These are phyloP conservation scores for Atlantisia rogersi DNA, from an alignment of 2,113 vertebrate genomes.

Conservation along the genomic window DNA sequence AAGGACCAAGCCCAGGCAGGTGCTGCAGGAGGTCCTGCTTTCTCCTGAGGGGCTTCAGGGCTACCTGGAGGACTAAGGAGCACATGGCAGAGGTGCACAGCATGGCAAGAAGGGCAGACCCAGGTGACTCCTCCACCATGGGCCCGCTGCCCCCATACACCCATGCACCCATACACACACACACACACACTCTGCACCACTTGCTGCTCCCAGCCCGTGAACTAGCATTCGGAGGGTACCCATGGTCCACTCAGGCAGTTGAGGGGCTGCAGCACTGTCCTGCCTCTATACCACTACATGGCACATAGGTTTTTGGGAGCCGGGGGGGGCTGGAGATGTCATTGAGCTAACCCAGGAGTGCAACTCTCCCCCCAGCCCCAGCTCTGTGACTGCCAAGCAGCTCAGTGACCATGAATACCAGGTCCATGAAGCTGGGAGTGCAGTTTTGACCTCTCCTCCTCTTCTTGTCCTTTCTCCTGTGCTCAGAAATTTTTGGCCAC, in stretches of 20 bases:
- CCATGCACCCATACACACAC: rapidly evolving
- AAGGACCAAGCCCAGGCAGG: background rate
- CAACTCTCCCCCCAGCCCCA: background rate
- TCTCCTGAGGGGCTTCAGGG: background rate
- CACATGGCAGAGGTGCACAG: background rate
- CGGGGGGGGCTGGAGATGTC: background rate
- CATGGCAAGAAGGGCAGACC: background rate
- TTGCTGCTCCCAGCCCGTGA: rapidly evolving
- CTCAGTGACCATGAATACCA: background rate
- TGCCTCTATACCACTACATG: background rate
- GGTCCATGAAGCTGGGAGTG: background rate
- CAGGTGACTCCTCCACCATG: background rate
- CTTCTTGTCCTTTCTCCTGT: background rate
- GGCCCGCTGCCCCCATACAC: background rate
- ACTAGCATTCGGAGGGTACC: background rate
- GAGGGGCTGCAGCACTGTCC: background rate
- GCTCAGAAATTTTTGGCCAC: background rate
- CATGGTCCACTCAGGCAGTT: background rate
- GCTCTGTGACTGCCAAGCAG: rapidly evolving
- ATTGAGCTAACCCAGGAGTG: background rate
- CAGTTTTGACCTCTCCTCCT: background rate
- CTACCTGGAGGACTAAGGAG: background rate
- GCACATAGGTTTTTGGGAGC: background rate
- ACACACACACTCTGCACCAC: background rate
- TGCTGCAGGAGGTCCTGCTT: background rate